Evolutionary conservation across 1,140 invertebrate species (phyloP), one percentile per base, ranked within the genome.

Genomic region (Choristoneura fumiferana): DNA sequence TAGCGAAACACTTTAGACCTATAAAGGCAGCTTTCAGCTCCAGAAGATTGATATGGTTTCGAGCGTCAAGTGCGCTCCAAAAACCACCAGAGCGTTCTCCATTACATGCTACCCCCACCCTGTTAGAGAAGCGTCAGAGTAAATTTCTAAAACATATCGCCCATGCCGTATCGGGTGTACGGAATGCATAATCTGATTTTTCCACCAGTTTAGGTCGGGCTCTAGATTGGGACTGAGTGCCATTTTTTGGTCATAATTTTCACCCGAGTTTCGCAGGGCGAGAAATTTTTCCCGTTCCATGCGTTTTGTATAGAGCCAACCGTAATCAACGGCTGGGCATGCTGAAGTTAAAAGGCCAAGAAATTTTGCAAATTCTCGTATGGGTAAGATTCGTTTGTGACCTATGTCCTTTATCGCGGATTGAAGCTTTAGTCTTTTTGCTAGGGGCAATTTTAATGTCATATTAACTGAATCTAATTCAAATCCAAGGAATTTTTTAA

Each of bases 241-340:
- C 29, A 53, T 53, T 14, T 12, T 12, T 14, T 8, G 22, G 12
- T 53, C 49, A 53, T 53, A 53, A 53, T 53, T 12, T 22, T 53
- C 49, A n/a, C n/a, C n/a, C 10, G 13, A 4, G 12, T 10, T 14
- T 15, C 12, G 8, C 4, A 53, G 8, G 3, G 49, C 49, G n/a
- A 53, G 12, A 29, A 34, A 53, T 53, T 53, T 53, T 14, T 33
- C 22, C 12, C 49, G 34, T 35, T 53, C 49, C 10, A 53, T 3
- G 34, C 13, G 1, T 12, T 53, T 53, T 3, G 49, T 53, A 8
- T 53, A 53, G 9, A 53, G 22, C 49, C 49, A 53, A 12, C 49
- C 49, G 34, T 53, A 53, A 34, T 22, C 12, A 0, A 53, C 18
- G 8, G 49, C 49, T 35, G 49, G 49, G 4, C 6, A 5, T 8